A percentile compares a stretch with the other conserved stretches of the same genome.
These are phyloP conservation scores for Julus scandinavius DNA, from an alignment of 2,888 invertebrate species.

Conservation along the genomic window DNA sequence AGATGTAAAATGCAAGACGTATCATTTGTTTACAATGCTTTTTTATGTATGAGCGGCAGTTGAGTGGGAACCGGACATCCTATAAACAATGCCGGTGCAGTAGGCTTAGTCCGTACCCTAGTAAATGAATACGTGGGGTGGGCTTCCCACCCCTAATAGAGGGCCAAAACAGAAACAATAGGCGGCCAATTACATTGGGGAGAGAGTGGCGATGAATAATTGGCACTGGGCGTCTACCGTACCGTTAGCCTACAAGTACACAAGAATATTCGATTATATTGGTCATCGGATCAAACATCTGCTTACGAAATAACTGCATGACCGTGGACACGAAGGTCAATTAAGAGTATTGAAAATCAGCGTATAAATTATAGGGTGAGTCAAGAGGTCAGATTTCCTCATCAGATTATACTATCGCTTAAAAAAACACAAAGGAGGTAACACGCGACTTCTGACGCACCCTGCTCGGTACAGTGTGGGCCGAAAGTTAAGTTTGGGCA, in stretches of 20 bases:
- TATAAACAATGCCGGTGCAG: constrained; percentile 3
- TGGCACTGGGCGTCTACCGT: neutral
- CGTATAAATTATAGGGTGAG: neutral
- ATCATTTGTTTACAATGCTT: constrained; percentile 29
- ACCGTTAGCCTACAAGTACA: neutral
- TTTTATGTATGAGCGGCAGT: neutral
- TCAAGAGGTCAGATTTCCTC: neutral
- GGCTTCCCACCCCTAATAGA: neutral
- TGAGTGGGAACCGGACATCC: constrained; percentile 37
- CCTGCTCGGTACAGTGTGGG: no score
- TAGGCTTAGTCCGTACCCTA: constrained; percentile 1
- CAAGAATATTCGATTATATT: neutral
- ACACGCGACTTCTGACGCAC: no score
- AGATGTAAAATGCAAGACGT: neutral
- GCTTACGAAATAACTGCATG: no score
- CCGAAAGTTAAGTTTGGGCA: no score
- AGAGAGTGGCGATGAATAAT: neutral
- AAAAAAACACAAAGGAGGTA: neutral
- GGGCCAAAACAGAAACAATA: neutral
- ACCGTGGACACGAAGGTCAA: neutral
- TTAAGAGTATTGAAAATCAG: neutral
- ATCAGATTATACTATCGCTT: neutral
- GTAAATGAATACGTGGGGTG: neutral
- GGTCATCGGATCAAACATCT: neutral
- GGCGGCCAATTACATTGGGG: neutral